Percentiles rank a stretch among this genome's conserved stretches.
These are phyloP conservation scores for Ypsolopha sequella DNA, from an alignment of 2,888 invertebrate genomes.

Conservation along the genomic window DNA sequence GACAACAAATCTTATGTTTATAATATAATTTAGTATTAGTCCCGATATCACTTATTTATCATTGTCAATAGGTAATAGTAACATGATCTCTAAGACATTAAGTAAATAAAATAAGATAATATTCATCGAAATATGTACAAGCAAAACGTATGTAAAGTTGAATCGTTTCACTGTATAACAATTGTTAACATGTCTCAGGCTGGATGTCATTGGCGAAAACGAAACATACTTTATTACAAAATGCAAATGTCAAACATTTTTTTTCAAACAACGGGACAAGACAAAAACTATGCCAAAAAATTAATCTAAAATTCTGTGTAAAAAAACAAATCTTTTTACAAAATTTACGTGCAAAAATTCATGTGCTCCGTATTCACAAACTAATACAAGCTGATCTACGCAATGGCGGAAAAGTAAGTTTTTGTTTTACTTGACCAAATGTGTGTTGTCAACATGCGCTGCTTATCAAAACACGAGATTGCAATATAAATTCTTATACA, in stretches of 20 bases:
- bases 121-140: no score
- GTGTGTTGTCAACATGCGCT: constrained; percentile 29
- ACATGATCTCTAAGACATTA: no score
- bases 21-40: no score
- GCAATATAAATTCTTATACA: constrained; percentile 1
- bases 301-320: constrained; percentile 56
- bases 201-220: constrained; percentile 4
- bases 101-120: no score
- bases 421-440: constrained; percentile 14
- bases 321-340: constrained; percentile 39
- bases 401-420: constrained; percentile 63
- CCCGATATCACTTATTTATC: no score
- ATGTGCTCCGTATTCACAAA: constrained; percentile 35
- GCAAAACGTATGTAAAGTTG: no score
- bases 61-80: no score
- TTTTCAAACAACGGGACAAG: constrained; percentile 29
- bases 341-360: constrained; percentile 42
- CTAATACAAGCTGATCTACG: constrained; percentile 23
- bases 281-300: constrained; percentile 57
- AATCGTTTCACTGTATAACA: no score
- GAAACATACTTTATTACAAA: constrained; percentile 19
- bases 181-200: no score
- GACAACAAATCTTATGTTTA: no score
- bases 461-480: constrained; percentile 32
- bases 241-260: constrained; percentile 37